These are phyloP conservation scores for Agonopterix subpropinquella DNA, from an alignment of 2,888 invertebrate genomes.

Conservation along the genomic window DNA sequence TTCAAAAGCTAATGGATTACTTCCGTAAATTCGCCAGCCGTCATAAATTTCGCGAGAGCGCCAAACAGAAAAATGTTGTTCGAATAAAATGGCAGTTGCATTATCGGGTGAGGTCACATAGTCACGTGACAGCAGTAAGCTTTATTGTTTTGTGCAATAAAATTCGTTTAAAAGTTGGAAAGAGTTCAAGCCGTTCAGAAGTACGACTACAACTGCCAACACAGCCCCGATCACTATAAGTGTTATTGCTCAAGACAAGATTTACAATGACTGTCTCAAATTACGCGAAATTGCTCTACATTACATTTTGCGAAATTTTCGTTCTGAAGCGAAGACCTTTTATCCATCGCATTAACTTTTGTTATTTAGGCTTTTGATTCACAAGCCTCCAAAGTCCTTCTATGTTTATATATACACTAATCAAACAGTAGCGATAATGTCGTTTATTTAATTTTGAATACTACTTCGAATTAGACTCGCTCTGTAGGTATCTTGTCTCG, in stretches of 20 bases:
- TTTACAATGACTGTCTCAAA: too few relatives aligned
- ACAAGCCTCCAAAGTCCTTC: too few relatives aligned
- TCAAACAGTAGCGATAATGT: too few relatives aligned
- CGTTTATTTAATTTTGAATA: too few relatives aligned
- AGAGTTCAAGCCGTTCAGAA: constrained; percentile 41
- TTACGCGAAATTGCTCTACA: too few relatives aligned
- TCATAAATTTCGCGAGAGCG: constrained; percentile 38
- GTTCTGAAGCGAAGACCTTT: too few relatives aligned
- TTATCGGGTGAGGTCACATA: constrained; percentile 39
- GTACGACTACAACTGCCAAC: constrained; percentile 30
- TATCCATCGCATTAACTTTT: too few relatives aligned
- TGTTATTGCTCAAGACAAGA: constrained; percentile 21
- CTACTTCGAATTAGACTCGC: too few relatives aligned
- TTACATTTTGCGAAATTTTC: too few relatives aligned
- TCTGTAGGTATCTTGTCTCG: too few relatives aligned
- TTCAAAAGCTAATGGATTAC: constrained; percentile 40
- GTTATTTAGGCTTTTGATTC: too few relatives aligned
- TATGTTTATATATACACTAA: too few relatives aligned
- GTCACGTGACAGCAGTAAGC: constrained; percentile 23
- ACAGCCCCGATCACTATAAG: constrained; percentile 48
- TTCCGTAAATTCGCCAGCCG: constrained; percentile 30
- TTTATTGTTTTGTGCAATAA: constrained; percentile 52
- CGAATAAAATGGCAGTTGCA: constrained; percentile 34
- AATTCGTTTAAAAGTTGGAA: constrained; percentile 64
- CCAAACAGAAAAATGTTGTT: constrained; percentile 34